Conservation (phyloP, 2,113 vertebrate genomes). For the Bufo bufo region DNA sequence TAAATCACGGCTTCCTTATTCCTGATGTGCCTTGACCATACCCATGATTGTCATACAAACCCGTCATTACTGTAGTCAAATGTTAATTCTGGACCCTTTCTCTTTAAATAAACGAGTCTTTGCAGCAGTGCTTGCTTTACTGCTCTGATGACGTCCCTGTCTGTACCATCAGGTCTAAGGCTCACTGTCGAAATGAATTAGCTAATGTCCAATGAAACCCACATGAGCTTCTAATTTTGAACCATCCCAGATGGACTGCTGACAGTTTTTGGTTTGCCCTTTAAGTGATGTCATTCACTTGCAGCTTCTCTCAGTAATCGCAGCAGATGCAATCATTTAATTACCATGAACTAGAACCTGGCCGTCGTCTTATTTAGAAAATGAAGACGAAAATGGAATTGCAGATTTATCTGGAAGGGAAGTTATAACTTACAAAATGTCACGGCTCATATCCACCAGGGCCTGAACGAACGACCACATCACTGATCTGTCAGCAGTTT, state of each 20-base stretch:
- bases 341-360: conserved; percentile 18
- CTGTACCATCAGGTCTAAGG: neutral
- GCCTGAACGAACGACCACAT: too few species aligned
- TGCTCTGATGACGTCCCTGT: neutral
- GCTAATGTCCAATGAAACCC: conserved; percentile 4
- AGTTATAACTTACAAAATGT: neutral
- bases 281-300: conserved; percentile 23
- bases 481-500: too few species aligned
- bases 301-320: neutral
- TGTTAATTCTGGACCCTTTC: neutral
- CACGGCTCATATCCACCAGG: too few species aligned
- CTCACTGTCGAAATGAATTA: conserved; percentile 28
- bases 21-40: too few species aligned
- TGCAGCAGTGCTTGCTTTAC: neutral
- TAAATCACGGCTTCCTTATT: too few species aligned
- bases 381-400: conserved; percentile 11
- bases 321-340: conserved; percentile 40
- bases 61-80: neutral
- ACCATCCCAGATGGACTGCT: neutral
- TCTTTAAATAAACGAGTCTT: neutral
- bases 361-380: conserved; percentile 18
- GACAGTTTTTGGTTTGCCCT: conserved; percentile 33
- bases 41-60: too few species aligned
- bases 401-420: neutral
- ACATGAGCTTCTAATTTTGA: conserved; percentile 34